Evolutionary conservation across 1,140 invertebrate genomes (phyloP), one percentile per base, ranked within the genome.

Genomic region (Diachasma alloeum): DNA sequence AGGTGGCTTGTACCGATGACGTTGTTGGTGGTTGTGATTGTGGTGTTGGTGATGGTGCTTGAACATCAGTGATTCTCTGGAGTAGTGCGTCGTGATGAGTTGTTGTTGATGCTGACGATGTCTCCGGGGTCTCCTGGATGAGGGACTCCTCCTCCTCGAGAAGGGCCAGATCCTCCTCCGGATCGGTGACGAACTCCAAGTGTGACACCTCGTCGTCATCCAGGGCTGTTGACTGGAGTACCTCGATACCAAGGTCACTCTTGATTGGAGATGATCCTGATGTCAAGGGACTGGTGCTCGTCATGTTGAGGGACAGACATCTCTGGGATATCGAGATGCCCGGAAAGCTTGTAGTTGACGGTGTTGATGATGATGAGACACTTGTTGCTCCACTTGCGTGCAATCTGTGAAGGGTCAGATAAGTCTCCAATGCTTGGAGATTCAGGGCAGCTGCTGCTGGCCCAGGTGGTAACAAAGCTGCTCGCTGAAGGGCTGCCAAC

Each of bases 381-480:
- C 81, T 83, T 31, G 85, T 89, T 0, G 90, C 90, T 36, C 90
- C 86, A 69, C 83, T 87, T 0, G 85, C 86, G 53, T 89, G 88
- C 24, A 96, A 89, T 75, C 94, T 91, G 87, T 96, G 95, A 42
- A 96, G 88, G 13, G 95, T 94, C 83, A 96, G 90, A 88, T 96
- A 96, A 31, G 94, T 95, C 88, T 96, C 94, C 42, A 96, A 85
- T 3, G 95, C 95, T 88, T 96, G 95, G 5, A 96, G 90, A 87
- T 95, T 95, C 4, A 96, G 88, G 0, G 95, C 95, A 5, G 94
- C 93, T 0, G 94, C 94, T 1, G 94, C 93, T 0, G 94, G 95
- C 78, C 94, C 94, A 0, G 94, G 93, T 0, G 95, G 94, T 72
- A 96, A 84, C 6, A 96, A 86, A 0, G 94, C 94, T 0, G 94